Percentiles rank a stretch among this genome's conserved stretches.
These are phyloP conservation scores for Sardina pilchardus DNA, from an alignment of 2,113 vertebrate species.

Conservation along the genomic window DNA sequence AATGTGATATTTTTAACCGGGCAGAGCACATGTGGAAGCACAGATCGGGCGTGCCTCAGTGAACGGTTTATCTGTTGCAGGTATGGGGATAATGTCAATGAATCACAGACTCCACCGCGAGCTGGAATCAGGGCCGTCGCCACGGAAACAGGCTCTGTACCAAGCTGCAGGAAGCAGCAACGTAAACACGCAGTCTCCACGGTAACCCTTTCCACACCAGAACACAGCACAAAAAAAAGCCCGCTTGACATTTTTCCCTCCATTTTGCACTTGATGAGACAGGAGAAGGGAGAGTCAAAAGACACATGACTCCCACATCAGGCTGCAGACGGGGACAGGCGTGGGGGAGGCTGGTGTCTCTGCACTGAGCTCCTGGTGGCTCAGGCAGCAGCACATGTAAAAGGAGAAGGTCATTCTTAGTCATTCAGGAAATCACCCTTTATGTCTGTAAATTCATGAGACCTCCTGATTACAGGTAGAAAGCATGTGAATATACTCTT, in stretches of 20 bases:
- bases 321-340: constrained; percentile 32
- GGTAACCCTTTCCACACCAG: constrained; percentile 63
- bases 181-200: constrained; percentile 68
- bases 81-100: constrained; percentile 65
- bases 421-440: neutral
- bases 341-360: neutral
- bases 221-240: neutral
- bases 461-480: neutral
- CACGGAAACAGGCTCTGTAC: constrained; percentile 73
- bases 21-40: constrained; percentile 18
- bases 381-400: neutral
- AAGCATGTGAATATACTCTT: neutral
- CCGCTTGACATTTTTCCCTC: neutral
- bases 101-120: constrained; percentile 54
- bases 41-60: neutral
- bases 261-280: constrained; percentile 25
- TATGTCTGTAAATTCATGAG: neutral
- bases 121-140: constrained; percentile 64
- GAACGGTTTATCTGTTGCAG: constrained; percentile 47
- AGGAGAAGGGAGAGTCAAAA: neutral
- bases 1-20: constrained; percentile 25
- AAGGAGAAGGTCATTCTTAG: constrained; percentile 6
- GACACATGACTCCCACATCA: constrained; percentile 15
- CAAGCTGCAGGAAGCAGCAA: constrained; percentile 64
- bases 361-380: neutral